Evolutionary conservation across 35 echinoderm and acorn worm genomes (phyloP), one percentile per base, ranked within the genome.

Genomic region (Nesometra sesokonis): DNA sequence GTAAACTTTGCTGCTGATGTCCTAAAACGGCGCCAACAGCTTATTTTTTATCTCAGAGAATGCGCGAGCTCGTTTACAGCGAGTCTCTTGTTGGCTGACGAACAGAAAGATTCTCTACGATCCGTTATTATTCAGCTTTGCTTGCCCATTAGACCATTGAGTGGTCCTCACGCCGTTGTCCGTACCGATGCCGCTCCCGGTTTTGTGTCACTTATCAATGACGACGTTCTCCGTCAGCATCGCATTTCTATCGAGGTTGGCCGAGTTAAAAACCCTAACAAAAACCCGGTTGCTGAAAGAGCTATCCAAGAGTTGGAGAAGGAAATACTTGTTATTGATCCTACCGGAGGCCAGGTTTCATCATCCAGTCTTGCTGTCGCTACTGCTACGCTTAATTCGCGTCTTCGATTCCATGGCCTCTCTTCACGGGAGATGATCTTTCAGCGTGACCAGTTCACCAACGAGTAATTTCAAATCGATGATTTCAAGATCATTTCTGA

Each of bases 401-500:
- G 86, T 0, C 77, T 94, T 33, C 76, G 93, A 30, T 84, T 35
- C 34, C 32, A 82, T 35, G 89, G 93, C 36, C 33, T 94, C 11
- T 91, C 89, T 37, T 84, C 92, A 11, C 88, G 80, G 29, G 79
- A 93, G 79, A 87, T 93, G 84, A 87, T 46, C 43, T 86, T 82
- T 21, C 92, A 93, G 57, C 84, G 85, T 29, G 88, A 93, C 34
- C 88, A 93, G 46, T 93, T 93, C 79, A 87, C 92, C 32, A 86
- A 90, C 34, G 32, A 87, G 0, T 89, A 93, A 78, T 86, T 90
- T 34, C 85, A 31, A 5, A 17, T 90, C 27, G n/a, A 46, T 7
- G 92, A 93, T 76, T 33, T 81, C 29, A 5, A 85, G 32, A 37
- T 93, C 34, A 93, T 93, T 47, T 35, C 8, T 23, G 0, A 77